Percentiles rank a stretch among this genome's conserved stretches.
Evolutionary conservation across 2,888 invertebrate genomes (phyloP).

Genomic region (Andrena marginata): DNA sequence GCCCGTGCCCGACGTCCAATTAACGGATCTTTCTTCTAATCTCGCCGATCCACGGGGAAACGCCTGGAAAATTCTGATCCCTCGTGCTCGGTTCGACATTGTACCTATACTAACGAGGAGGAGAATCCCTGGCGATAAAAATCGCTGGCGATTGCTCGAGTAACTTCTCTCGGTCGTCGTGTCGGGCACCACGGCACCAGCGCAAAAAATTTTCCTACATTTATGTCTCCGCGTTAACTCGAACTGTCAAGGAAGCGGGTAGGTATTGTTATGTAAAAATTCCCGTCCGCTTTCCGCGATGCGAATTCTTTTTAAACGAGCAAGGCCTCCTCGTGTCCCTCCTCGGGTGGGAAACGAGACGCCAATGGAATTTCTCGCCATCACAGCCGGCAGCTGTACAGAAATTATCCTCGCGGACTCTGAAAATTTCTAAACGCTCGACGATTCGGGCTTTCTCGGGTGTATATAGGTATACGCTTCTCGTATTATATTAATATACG

Average conservation of each 20-base stretch:
- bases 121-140: slow-evolving; percentile 28
- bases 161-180: not conserved
- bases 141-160: no score
- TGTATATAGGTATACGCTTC: not conserved
- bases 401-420: not conserved
- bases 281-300: slow-evolving; percentile 33
- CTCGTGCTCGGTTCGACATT: not conserved
- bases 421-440: not conserved
- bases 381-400: not conserved
- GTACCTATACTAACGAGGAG: not conserved
- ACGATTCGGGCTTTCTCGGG: not conserved
- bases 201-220: not conserved
- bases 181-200: no score
- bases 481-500: no score
- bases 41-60: slow-evolving; percentile 48
- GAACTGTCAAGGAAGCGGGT: not conserved
- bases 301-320: not conserved
- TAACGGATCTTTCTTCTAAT: slow-evolving; percentile 68
- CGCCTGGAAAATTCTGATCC: slow-evolving; percentile 59
- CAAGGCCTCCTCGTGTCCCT: not conserved
- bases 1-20: slow-evolving; percentile 53
- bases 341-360: not conserved
- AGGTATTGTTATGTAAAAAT: not conserved
- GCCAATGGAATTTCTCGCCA: not conserved
- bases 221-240: not conserved